Base-by-base conservation (phyloP, 2,797 vertebrate species). In the Lepilemur septentrionalis region DNA sequence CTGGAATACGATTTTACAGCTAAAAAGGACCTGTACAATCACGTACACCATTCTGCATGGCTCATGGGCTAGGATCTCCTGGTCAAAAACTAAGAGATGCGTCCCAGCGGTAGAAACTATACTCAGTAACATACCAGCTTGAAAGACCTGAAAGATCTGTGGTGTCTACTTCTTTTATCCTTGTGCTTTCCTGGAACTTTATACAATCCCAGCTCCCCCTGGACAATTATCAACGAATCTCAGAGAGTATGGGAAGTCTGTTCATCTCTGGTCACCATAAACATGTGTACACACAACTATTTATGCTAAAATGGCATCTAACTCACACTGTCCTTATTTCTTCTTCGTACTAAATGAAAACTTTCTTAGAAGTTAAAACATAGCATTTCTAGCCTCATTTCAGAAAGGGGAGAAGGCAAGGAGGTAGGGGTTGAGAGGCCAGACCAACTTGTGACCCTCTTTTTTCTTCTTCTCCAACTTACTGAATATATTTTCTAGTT, bases 281-380 rank as follows among this genome's bases (percentile, higher is more conserved):
- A 70, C 17, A 69, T 12, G 15, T 28, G 14, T 52, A 35, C 30
- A 63, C 15, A 79, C 22, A 76, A 52, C 38, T 32, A 80, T 23
- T 65, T 76, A 59, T 46, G 43, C 17, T 80, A 92, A 94, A 95
- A 89, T 22, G 55, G 25, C 13, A 41, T 41, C 85, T 86, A 52
- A 92, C 69, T 76, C 81, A 87, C 9, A 35, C 6, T 38, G 20
- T 46, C n/a, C 69, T 85, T 57, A 41, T 59, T 69, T 82, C 46
- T 52, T 81, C 92, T 90, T 87, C 57, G 41, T 76, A 75, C 78
- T 93, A 79, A 61, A 67, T 78, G 89, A 95, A 91, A 84, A 80
- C 32, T 86, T 55, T 32, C 38, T 46, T 35, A n/a, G 30, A 90
- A 90, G 23, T 70, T 75, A 76, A 79, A 96, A 89, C 12, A 25